Evolutionary conservation across 2,797 vertebrate genomes (phyloP).

Genomic region (Hippoglossus hippoglossus): DNA sequence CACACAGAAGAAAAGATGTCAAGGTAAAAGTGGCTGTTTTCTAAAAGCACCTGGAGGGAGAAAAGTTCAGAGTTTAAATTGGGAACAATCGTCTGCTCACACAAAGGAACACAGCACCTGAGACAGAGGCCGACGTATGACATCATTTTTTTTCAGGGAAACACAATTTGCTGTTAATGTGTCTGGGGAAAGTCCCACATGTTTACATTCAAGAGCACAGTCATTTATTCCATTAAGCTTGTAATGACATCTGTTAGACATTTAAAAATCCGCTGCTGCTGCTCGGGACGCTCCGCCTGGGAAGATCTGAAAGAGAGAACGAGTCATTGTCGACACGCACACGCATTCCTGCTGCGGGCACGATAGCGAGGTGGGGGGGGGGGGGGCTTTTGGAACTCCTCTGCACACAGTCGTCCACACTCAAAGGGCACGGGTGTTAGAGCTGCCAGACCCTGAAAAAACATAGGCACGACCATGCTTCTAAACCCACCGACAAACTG

Average conservation of each 20-base stretch:
- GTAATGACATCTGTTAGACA: constrained; percentile 57
- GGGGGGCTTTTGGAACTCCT: constrained; percentile 15
- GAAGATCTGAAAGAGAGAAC: constrained; percentile 62
- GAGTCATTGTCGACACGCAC: constrained; percentile 25
- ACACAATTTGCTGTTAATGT: constrained; percentile 32
- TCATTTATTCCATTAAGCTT: constrained; percentile 53
- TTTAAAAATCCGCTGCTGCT: constrained; percentile 36
- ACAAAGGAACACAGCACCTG: constrained; percentile 21
- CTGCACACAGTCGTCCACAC: neutral
- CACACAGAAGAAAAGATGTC: constrained; percentile 21
- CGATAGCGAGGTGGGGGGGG: neutral
- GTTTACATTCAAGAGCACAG: constrained; percentile 54
- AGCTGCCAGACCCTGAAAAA: too few species aligned
- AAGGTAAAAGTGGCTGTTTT: constrained; percentile 1
- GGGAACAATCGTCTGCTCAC: neutral
- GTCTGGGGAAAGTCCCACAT: constrained; percentile 39
- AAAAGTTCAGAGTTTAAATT: constrained; percentile 37
- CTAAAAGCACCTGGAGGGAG: constrained; percentile 42
- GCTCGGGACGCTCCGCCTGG: constrained; percentile 24
- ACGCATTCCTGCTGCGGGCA: neutral
- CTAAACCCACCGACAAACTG: too few species aligned
- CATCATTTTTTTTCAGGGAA: constrained; percentile 1
- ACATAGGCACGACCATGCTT: too few species aligned
- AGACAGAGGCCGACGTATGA: constrained; percentile 20
- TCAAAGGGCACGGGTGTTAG: too few species aligned